Conservation (phyloP, 2,113 vertebrate genomes). For the Psophia crepitans region DNA sequence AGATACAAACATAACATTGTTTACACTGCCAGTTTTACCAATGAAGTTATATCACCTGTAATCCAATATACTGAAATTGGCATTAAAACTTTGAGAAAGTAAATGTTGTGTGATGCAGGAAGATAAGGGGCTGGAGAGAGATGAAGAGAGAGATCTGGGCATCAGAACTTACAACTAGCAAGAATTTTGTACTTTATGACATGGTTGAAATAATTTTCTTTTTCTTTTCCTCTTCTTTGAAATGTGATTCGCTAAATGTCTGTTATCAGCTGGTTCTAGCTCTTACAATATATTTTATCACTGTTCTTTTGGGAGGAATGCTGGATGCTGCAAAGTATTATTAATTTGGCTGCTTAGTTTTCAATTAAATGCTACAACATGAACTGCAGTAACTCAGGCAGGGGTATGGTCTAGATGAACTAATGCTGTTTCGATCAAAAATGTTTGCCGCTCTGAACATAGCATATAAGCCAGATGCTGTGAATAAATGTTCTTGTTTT, state of each 20-base stretch:
- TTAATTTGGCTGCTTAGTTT: conserved; percentile 27
- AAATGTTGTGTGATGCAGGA: not conserved
- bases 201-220: not conserved
- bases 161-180: not conserved
- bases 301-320: not conserved
- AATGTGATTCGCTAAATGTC: not conserved
- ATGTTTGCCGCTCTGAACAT: not conserved
- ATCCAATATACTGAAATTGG: not conserved
- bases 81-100: not conserved
- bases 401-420: not conserved
- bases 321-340: not conserved
- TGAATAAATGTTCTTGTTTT: conserved; percentile 43
- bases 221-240: not conserved
- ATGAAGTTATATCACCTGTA: not conserved
- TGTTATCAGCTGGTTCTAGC: not conserved
- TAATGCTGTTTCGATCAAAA: not conserved
- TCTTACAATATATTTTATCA: not conserved
- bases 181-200: not conserved
- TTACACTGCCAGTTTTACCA: not conserved
- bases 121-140: not conserved
- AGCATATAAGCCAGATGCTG: not conserved
- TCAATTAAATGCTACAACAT: not conserved
- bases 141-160: not conserved
- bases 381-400: not conserved
- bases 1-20: not conserved